Evolutionary conservation across 2,888 invertebrate species (phyloP).

Genomic region (Yponomeuta malinellus): DNA sequence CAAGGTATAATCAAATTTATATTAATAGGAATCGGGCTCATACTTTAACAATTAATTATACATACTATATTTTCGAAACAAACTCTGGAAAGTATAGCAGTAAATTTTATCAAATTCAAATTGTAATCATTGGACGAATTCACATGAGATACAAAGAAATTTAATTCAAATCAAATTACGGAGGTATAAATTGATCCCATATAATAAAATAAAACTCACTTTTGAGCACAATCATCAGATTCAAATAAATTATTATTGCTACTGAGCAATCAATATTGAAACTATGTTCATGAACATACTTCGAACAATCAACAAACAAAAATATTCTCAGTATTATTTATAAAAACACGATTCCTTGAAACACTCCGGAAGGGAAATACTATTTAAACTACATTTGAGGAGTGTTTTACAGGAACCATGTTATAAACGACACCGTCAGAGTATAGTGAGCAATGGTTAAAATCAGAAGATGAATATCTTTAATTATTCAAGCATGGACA

Average conservation of each 20-base stretch:
- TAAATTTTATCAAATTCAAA: conserved; percentile 4
- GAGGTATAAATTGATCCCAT: conserved; percentile 44
- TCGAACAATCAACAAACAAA: conserved; percentile 11
- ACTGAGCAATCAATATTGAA: conserved; percentile 59
- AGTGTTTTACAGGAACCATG: too few relatives aligned
- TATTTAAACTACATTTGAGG: too few relatives aligned
- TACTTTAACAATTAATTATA: conserved; percentile 45
- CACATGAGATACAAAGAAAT: conserved; percentile 6
- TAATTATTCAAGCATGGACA: conserved; percentile 46
- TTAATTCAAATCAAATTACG: conserved; percentile 47
- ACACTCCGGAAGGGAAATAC: too few relatives aligned
- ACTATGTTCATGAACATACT: conserved; percentile 16
- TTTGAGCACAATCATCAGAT: conserved; percentile 67
- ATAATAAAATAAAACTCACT: conserved; percentile 52
- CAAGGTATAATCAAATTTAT: conserved; percentile 67
- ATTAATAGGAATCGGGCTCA: conserved; percentile 75
- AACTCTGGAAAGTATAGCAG: not conserved
- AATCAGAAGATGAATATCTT: conserved; percentile 18
- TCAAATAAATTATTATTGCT: conserved; percentile 44
- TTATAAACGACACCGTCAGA: too few relatives aligned
- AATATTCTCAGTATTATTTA: not conserved
- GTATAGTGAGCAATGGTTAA: conserved; percentile 1
- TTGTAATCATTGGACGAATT: conserved; percentile 5
- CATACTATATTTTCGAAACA: conserved; percentile 31
- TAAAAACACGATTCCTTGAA: too few relatives aligned